Conservation (phyloP, 2,888 invertebrate species). For the Asteroscopus sphinx region DNA sequence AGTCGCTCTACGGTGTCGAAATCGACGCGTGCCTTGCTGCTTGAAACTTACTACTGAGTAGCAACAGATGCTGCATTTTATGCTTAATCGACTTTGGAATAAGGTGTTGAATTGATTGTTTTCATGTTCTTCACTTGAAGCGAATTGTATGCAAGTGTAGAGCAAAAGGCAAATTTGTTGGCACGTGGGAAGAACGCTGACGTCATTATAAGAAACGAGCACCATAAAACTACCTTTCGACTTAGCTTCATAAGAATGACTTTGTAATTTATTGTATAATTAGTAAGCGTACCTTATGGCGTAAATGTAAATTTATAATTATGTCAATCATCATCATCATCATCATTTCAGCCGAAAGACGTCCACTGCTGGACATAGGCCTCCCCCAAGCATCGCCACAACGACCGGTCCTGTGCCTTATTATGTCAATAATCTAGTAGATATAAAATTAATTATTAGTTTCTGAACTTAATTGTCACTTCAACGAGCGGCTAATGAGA, state of each 20-base stretch:
- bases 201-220: conserved; percentile 70
- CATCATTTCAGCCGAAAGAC: no score
- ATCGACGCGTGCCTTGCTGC: conserved; percentile 81
- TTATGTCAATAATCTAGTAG: no score
- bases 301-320: conserved; percentile 10
- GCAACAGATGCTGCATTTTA: conserved; percentile 54
- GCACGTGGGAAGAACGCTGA: conserved; percentile 76
- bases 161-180: conserved; percentile 49
- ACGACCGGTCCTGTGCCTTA: no score
- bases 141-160: conserved; percentile 61
- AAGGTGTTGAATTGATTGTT: conserved; percentile 51
- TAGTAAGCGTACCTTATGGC: conserved; percentile 17
- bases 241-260: conserved; percentile 28
- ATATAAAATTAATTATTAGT: conserved; percentile 17
- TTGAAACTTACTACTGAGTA: conserved; percentile 57
- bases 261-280: conserved; percentile 35
- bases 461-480: no score
- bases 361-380: no score
- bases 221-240: conserved; percentile 56
- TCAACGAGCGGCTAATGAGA: no score
- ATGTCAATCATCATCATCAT: conserved; percentile 1
- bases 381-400: no score
- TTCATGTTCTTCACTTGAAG: conserved; percentile 33
- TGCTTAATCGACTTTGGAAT: conserved; percentile 56
- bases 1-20: conserved; percentile 72